Evolutionary conservation across 1,140 invertebrate species (phyloP), one percentile per base, ranked within the genome.

Genomic region (Tribolium madens): DNA sequence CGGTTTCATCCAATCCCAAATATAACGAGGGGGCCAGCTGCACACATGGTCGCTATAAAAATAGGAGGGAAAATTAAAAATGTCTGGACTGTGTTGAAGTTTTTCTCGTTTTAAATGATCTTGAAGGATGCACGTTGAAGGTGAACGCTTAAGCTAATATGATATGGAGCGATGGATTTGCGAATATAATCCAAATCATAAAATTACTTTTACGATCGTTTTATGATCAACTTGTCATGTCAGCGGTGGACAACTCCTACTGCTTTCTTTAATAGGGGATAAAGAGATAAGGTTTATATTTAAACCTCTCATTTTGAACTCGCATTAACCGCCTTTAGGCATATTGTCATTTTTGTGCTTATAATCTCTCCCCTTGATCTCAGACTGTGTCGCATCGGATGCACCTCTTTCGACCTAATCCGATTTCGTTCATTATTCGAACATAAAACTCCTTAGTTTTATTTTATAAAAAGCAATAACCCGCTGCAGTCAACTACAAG

Each of bases 161-260:
- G 47, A 36, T 42, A 53, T 36, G 26, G 31, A 12, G 73, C 33
- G 50, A 26, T 74, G 53, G 26, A 46, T 74, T 74, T 64, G 50
- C 73, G 46, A 42, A 73, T 73, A 78, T 79, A 78, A 79, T 79
- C 72, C 72, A 57, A 70, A 77, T 77, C 79, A 78, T 82, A 82
- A 82, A 82, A 82, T 82, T 81, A 82, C 72, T 81, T 82, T 82
- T 82, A 82, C 78, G 81, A 79, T 64, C 75, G 60, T 82, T 82
- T 82, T 82, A 82, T 82, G 81, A 81, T 79, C 81, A 78, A 81
- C 81, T 81, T 82, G 81, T 82, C 81, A 82, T 81, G 81, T 82
- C 71, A 77, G 64, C 76, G 71, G 57, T 77, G 77, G 73, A 75
- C 77, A 75, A 73, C 77, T 75, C 75, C 77, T 78, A 75, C 73